A percentile compares a stretch with the other conserved stretches of the same genome.
phyloP scores from a whole-genome alignment of 1,140 invertebrate species.

The Anadara kagoshimensis region DNA sequence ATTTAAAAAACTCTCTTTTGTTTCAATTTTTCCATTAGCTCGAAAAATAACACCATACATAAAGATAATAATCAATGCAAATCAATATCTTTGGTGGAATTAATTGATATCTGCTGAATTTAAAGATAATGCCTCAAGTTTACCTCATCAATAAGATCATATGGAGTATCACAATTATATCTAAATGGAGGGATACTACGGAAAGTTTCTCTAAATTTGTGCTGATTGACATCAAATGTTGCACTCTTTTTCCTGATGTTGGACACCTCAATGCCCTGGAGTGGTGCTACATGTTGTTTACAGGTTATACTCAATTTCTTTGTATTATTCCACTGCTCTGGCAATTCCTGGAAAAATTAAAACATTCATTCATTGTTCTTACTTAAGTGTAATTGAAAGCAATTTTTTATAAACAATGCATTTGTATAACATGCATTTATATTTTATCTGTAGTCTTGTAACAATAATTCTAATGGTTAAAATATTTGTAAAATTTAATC shows the following conservation, averaged over 20 bases:
- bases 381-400: no score
- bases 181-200: slow-evolving; percentile 78
- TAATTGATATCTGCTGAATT: no score
- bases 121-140: no score
- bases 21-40: no score
- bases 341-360: slow-evolving; percentile 84
- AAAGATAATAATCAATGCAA: no score
- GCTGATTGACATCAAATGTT: slow-evolving; percentile 89
- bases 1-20: no score
- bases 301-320: slow-evolving; percentile 93
- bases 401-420: neutral
- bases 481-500: no score
- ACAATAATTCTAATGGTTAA: no score
- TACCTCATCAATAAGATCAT: slow-evolving; percentile 85
- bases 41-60: no score
- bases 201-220: slow-evolving; percentile 91
- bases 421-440: neutral
- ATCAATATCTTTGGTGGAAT: no score
- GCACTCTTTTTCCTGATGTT: slow-evolving; percentile 89
- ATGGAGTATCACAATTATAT: slow-evolving; percentile 87
- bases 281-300: slow-evolving; percentile 94
- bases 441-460: neutral
- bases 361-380: neutral
- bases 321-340: slow-evolving; percentile 95
- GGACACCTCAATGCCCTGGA: slow-evolving; percentile 94